phyloP scores from a whole-genome alignment of 2,113 vertebrate species.

The Paramormyrops kingsleyae region DNA sequence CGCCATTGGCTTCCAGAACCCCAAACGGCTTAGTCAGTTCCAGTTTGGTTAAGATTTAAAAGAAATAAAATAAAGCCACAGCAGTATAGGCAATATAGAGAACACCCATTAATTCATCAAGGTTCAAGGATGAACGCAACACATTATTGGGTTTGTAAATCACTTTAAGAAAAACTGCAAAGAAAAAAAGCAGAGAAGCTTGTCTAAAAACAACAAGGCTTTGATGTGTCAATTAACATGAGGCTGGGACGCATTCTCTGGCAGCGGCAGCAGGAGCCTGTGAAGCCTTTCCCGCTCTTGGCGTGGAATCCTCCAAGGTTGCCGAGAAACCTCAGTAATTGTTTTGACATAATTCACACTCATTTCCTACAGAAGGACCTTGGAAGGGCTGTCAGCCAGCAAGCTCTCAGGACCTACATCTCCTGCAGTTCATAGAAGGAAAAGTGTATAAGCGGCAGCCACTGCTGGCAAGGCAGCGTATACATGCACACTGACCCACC shows the following conservation, averaged over 20 bases:
- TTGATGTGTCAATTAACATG: not conserved
- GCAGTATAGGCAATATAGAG: not conserved
- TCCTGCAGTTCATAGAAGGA: not conserved
- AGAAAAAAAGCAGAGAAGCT: not conserved
- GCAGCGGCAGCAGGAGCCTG: not conserved
- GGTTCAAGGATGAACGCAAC: not conserved
- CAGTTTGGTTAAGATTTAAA: not conserved
- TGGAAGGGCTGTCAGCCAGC: not conserved
- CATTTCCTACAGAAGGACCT: not conserved
- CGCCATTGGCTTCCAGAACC: not conserved
- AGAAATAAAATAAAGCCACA: not conserved
- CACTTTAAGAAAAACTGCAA: not conserved
- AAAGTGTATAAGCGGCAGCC: not conserved
- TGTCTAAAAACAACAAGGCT: not conserved
- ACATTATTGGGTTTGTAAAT: not conserved
- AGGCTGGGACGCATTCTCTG: not conserved
- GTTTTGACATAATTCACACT: constrained; percentile 6
- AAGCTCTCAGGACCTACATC: not conserved
- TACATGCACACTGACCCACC: not conserved
- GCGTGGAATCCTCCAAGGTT: not conserved
- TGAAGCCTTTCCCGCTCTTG: not conserved
- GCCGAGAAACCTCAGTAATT: not conserved
- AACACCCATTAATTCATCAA: not conserved
- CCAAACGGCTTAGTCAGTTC: not conserved
- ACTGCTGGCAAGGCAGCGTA: not conserved